These are phyloP conservation scores for Cervus canadensis DNA, from an alignment of 2,113 vertebrate species.

Conservation along the genomic window DNA sequence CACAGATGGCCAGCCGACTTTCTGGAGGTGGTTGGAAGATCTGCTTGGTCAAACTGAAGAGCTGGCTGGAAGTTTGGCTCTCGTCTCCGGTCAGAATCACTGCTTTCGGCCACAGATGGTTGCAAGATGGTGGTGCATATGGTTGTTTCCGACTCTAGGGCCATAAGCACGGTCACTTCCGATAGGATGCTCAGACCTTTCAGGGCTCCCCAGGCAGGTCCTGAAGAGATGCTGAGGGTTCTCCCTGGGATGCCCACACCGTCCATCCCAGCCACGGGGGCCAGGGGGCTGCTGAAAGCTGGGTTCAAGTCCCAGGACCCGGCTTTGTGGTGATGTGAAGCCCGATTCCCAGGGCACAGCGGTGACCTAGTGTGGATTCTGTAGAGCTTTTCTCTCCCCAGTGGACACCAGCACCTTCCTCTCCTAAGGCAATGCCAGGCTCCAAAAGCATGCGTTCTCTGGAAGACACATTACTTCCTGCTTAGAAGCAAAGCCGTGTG, in stretches of 20 bases:
- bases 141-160: neutral
- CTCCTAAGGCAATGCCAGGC: neutral
- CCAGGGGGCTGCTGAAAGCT: neutral
- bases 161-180: neutral
- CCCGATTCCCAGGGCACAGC: neutral
- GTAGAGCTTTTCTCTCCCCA: neutral
- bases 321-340: neutral
- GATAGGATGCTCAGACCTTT: neutral
- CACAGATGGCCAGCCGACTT: neutral
- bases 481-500: neutral
- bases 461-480: neutral
- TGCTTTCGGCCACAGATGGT: neutral
- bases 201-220: neutral
- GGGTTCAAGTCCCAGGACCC: neutral
- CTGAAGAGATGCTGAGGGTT: neutral
- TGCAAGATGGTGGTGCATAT: neutral
- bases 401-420: neutral
- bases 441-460: too few relatives aligned
- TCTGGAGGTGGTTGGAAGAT: neutral
- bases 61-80: neutral
- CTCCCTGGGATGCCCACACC: neutral
- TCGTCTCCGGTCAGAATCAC: neutral
- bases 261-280: neutral
- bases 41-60: neutral
- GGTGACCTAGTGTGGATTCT: neutral